Conservation (phyloP, 64 coral and sea anemone genomes). For the Hydrozoanthus tunicans region DNA sequence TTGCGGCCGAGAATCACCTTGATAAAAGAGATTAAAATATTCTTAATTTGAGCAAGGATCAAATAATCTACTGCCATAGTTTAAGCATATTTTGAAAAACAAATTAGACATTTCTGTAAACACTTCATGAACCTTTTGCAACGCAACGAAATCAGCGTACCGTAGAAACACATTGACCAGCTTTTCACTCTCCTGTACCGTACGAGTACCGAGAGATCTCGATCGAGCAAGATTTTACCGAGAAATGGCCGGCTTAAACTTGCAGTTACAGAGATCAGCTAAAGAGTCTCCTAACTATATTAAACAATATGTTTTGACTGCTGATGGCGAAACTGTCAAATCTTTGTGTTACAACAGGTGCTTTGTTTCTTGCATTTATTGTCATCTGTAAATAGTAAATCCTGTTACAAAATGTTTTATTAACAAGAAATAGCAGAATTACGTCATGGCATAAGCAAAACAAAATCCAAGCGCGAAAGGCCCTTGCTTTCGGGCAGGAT, state of each 20-base stretch:
- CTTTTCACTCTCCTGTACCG: too few relatives aligned
- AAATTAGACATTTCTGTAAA: background rate
- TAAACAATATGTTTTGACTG: background rate
- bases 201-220: background rate
- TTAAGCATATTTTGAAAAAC: background rate
- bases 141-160: background rate
- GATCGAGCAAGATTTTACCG: background rate
- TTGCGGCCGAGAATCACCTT: too few relatives aligned
- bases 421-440: slow-evolving; percentile 24
- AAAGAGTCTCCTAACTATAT: background rate
- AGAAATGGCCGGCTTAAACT: background rate
- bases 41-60: too few relatives aligned
- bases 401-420: slow-evolving; percentile 27
- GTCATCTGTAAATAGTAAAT: background rate
- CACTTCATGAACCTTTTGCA: background rate
- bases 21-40: too few relatives aligned
- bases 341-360: slow-evolving; percentile 25
- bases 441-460: slow-evolving; percentile 18
- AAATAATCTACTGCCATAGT: too few relatives aligned
- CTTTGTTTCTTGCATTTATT: background rate
- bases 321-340: background rate
- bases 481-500: background rate
- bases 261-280: too few relatives aligned
- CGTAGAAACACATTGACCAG: too few relatives aligned
- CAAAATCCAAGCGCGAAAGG: background rate